These are phyloP conservation scores for Fratercula arctica DNA, from an alignment of 2,797 vertebrate species.

Conservation along the genomic window DNA sequence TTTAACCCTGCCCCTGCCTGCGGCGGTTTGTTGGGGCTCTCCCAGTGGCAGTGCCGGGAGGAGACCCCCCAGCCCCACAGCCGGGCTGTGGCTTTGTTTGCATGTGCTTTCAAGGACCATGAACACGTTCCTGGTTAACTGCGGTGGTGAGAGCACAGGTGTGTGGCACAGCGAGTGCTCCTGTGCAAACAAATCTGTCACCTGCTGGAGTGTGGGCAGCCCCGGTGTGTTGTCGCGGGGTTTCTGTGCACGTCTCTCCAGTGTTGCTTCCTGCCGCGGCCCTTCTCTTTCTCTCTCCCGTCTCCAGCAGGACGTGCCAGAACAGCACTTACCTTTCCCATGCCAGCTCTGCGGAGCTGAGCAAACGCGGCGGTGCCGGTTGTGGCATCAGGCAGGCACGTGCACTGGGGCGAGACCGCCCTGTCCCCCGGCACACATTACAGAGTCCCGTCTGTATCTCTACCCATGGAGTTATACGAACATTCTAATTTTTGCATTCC, in stretches of 20 bases:
- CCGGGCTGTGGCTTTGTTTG: not conserved
- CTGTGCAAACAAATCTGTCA: not conserved
- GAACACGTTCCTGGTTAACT: not conserved
- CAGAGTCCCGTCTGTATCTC: not conserved
- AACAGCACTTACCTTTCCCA: not conserved
- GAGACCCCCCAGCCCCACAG: not conserved
- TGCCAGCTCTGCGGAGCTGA: not conserved
- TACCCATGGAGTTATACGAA: fast-evolving
- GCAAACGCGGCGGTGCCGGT: not conserved
- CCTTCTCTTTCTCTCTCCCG: not conserved
- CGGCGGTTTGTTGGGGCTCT: not conserved
- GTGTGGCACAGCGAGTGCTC: not conserved
- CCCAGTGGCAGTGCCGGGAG: not conserved
- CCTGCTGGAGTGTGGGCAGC: not conserved
- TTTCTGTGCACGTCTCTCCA: not conserved
- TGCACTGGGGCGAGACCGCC: not conserved
- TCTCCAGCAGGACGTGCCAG: not conserved
- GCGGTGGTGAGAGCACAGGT: fast-evolving
- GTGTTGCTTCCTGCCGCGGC: fast-evolving
- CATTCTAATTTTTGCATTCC: not conserved
- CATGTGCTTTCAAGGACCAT: not conserved
- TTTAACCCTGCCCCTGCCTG: not conserved
- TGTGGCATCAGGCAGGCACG: not conserved
- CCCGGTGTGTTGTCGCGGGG: not conserved
- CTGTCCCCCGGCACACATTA: not conserved